phyloP scores from a whole-genome alignment of 2,113 vertebrate genomes.

The Tyto alba region DNA sequence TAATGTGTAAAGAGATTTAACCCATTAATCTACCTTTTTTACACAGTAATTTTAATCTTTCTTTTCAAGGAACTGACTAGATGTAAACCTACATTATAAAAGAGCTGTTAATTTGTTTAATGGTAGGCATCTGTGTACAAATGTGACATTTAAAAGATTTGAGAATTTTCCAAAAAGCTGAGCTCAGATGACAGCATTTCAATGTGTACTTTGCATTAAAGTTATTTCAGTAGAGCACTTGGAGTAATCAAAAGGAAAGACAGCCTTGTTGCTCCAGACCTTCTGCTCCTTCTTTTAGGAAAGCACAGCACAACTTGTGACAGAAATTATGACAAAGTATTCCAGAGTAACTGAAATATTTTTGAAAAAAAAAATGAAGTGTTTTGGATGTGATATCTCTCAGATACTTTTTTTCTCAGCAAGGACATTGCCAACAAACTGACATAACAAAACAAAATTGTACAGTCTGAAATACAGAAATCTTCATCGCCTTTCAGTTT shows the following conservation, averaged over 20 bases:
- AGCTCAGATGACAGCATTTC: neutral
- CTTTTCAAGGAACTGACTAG: neutral
- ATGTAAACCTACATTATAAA: neutral
- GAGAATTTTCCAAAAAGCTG: neutral
- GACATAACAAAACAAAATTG: neutral
- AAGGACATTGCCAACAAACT: neutral
- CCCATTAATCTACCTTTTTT: neutral
- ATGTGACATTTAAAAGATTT: neutral
- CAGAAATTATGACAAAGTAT: constrained; percentile 51
- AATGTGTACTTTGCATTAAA: neutral
- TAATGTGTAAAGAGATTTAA: neutral
- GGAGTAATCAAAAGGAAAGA: constrained; percentile 10
- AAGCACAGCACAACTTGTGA: constrained; percentile 20
- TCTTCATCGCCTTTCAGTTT: neutral
- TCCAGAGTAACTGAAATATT: constrained; percentile 3
- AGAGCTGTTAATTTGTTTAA: neutral
- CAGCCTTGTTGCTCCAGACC: constrained; percentile 25
- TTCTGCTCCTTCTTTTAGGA: constrained; percentile 39
- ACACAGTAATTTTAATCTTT: neutral
- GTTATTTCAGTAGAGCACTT: neutral
- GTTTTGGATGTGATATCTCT: neutral
- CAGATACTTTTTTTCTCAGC: neutral
- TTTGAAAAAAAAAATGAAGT: neutral
- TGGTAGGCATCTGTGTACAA: neutral
- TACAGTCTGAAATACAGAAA: neutral